A percentile compares a stretch with the other conserved stretches of the same genome.
phyloP scores from a whole-genome alignment of 2,113 vertebrate species.

The Apteryx mantelli region DNA sequence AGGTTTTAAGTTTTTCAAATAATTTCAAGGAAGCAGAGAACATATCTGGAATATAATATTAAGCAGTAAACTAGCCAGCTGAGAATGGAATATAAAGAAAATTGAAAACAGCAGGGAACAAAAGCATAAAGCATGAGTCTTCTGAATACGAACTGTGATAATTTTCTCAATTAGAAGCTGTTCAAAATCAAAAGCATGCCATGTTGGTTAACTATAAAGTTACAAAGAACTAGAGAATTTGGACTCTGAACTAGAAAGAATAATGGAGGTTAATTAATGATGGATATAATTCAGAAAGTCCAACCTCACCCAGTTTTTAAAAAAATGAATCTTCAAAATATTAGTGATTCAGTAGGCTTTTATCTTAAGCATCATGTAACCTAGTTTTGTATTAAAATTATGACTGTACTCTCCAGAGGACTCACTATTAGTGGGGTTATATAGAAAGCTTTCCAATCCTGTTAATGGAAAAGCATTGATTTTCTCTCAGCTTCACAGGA shows the following conservation, averaged over 20 bases:
- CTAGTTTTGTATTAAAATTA: neutral
- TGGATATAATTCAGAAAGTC: neutral
- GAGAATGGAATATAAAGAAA: conserved; percentile 4
- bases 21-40: conserved; percentile 3
- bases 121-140: neutral
- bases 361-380: neutral
- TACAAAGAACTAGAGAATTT: neutral
- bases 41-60: neutral
- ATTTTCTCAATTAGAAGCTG: conserved; percentile 31
- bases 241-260: neutral
- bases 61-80: neutral
- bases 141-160: neutral
- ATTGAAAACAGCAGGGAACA: conserved; percentile 9
- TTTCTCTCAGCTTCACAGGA: neutral
- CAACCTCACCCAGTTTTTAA: neutral
- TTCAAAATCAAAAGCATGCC: conserved; percentile 14
- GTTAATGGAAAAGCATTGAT: neutral
- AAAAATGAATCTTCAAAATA: neutral
- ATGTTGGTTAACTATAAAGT: neutral
- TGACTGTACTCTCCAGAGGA: neutral
- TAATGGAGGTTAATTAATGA: neutral
- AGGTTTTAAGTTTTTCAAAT: conserved; percentile 1
- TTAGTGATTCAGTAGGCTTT: neutral
- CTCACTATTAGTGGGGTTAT: neutral
- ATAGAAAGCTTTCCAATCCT: neutral